Evolutionary conservation across 2,797 vertebrate genomes (phyloP).

Genomic region (Ispidina lecontei): DNA sequence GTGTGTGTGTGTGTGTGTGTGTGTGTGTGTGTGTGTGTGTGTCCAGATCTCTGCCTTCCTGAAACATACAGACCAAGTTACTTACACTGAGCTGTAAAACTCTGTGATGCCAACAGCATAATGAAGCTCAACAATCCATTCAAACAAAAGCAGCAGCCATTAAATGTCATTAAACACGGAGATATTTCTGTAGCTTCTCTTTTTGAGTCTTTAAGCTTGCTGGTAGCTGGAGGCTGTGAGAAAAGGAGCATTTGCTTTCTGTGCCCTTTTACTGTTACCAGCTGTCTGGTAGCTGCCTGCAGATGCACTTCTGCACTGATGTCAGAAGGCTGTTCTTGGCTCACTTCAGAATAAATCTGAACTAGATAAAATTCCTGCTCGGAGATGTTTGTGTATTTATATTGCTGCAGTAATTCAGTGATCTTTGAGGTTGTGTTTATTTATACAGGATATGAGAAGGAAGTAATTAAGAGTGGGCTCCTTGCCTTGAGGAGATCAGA

Average conservation of each 20-base stretch:
- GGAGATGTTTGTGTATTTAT: not conserved
- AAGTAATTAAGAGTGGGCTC: not conserved
- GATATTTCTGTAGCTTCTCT: not conserved
- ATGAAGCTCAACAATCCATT: not conserved
- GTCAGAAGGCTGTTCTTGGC: not conserved
- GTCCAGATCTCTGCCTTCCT: not conserved
- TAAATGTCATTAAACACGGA: not conserved
- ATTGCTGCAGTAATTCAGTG: not conserved
- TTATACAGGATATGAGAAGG: not conserved
- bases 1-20: too few species aligned
- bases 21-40: too few species aligned
- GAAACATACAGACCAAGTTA: accelerated
- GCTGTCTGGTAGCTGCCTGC: not conserved
- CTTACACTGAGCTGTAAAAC: not conserved
- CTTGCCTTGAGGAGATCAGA: not conserved
- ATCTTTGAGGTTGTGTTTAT: not conserved
- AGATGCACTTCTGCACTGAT: not conserved
- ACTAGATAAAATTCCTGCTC: not conserved
- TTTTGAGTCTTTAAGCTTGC: not conserved
- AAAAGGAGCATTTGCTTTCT: not conserved
- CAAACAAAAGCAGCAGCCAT: not conserved
- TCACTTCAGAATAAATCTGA: not conserved
- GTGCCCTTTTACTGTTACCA: not conserved
- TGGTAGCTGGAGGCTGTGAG: not conserved
- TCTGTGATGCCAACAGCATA: not conserved